These are phyloP conservation scores for Bombus breviceps DNA, from an alignment of 1,140 invertebrate genomes.

Conservation along the genomic window DNA sequence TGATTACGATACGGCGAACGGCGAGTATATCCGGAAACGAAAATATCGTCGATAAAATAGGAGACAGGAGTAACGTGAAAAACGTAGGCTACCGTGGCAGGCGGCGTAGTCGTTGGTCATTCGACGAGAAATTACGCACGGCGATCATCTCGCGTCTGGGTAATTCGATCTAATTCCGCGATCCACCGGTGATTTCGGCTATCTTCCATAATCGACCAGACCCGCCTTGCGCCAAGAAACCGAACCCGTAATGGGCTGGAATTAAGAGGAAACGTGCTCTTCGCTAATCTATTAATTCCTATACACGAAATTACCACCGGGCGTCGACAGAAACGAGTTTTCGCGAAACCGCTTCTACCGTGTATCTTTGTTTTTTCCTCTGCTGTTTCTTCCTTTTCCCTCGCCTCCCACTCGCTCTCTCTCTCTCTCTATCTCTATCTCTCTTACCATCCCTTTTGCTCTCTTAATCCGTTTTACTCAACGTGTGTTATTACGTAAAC, in stretches of 20 bases:
- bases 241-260: constrained; percentile 76
- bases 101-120: constrained; percentile 11
- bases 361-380: constrained; percentile 20
- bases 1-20: no score
- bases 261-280: constrained; percentile 81
- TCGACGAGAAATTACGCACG: constrained; percentile 61
- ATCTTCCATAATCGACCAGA: constrained; percentile 77
- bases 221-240: constrained; percentile 74
- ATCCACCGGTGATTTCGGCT: constrained; percentile 77
- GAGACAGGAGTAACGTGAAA: not conserved
- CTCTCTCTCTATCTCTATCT: not conserved
- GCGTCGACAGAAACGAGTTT: constrained; percentile 78
- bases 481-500: constrained; percentile 17
- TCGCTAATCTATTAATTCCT: constrained; percentile 81
- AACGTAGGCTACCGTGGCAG: not conserved
- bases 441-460: not conserved
- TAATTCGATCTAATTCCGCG: constrained; percentile 80
- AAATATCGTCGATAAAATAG: not conserved
- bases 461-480: constrained; percentile 2
- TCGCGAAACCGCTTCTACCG: constrained; percentile 58
- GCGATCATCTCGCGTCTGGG: constrained; percentile 59
- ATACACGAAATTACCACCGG: constrained; percentile 75
- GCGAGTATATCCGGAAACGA: not conserved
- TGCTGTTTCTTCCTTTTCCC: not conserved
- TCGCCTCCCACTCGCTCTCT: not conserved